Conservation (phyloP, 2,888 invertebrate genomes). For the Stenotaenia linearis region DNA sequence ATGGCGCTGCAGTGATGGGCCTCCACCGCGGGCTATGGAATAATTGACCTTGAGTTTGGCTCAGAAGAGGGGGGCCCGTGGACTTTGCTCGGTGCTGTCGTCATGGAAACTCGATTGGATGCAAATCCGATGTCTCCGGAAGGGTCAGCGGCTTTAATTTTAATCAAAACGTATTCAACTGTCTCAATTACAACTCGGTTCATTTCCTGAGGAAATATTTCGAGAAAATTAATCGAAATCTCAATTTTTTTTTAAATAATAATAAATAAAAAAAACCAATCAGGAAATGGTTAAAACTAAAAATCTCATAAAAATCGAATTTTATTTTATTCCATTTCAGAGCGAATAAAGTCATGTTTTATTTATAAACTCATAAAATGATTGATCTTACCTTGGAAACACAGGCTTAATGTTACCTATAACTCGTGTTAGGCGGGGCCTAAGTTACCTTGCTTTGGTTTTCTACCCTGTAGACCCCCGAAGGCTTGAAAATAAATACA, state of each 20-base stretch:
- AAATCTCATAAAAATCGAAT: too few relatives aligned
- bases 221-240: too few relatives aligned
- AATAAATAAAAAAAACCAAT: background rate
- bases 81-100: background rate
- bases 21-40: background rate
- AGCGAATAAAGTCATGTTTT: background rate
- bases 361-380: background rate
- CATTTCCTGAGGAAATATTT: too few relatives aligned
- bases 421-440: background rate
- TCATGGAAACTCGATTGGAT: background rate
- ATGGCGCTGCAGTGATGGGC: background rate
- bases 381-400: background rate
- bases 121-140: background rate
- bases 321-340: too few relatives aligned
- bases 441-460: background rate
- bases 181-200: background rate
- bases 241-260: background rate
- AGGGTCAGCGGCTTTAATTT: background rate
- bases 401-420: background rate
- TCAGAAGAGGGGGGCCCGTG: too few relatives aligned
- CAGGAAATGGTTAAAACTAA: too few relatives aligned
- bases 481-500: slow-evolving; percentile 19
- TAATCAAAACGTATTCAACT: background rate
- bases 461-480: background rate
- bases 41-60: background rate